Evolutionary conservation across 2,113 vertebrate genomes (phyloP).

Genomic region (Procavia capensis): DNA sequence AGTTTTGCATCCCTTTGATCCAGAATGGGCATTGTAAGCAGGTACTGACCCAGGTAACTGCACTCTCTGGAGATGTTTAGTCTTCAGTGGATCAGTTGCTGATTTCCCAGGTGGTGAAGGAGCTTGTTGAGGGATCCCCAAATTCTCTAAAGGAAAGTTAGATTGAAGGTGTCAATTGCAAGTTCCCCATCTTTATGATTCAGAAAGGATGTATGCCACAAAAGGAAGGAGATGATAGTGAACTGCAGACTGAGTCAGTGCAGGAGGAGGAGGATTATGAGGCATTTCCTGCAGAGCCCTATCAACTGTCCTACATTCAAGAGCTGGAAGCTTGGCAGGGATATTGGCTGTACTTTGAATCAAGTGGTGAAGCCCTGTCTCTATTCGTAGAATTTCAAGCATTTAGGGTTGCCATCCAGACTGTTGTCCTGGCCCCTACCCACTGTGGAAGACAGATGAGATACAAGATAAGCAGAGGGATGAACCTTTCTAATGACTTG

Average conservation of each 20-base stretch:
- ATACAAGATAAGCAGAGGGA: conserved; percentile 76
- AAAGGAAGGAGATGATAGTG: conserved; percentile 87
- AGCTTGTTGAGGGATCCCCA: conserved; percentile 93
- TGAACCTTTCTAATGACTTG: conserved; percentile 88
- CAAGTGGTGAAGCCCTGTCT: conserved; percentile 69
- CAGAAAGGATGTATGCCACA: conserved; percentile 90
- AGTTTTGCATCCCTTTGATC: conserved; percentile 93
- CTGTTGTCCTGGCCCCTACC: conserved; percentile 78
- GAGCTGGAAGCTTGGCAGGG: conserved; percentile 93
- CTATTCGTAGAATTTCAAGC: no score
- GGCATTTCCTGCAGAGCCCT: conserved; percentile 91
- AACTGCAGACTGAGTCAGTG: conserved; percentile 82
- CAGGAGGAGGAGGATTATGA: conserved; percentile 93
- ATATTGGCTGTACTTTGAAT: conserved; percentile 94
- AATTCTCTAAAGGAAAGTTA: conserved; percentile 90
- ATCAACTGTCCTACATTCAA: conserved; percentile 93
- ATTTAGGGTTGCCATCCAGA: conserved; percentile 85
- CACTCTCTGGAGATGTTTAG: neutral
- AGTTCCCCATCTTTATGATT: conserved; percentile 90
- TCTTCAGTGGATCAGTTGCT: conserved; percentile 85
- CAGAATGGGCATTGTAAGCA: conserved; percentile 88
- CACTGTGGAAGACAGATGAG: conserved; percentile 68
- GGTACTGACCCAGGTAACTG: conserved; percentile 47
- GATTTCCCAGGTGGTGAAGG: conserved; percentile 92
- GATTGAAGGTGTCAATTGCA: conserved; percentile 84